phyloP scores from a whole-genome alignment of 2,797 vertebrate genomes.

The Orientallactaga sibirica region DNA sequence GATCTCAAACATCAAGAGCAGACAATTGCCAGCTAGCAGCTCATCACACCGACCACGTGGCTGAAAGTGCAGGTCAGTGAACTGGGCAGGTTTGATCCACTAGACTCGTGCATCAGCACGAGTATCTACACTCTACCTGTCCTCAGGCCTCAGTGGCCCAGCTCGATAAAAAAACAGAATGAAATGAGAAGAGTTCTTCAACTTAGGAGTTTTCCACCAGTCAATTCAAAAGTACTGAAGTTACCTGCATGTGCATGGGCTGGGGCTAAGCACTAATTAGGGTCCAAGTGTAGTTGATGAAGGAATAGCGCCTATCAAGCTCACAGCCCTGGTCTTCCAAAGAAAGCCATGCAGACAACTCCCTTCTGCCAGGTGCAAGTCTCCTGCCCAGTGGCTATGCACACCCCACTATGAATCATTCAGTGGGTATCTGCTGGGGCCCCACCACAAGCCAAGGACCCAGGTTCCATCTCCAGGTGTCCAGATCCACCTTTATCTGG shows the following conservation, averaged over 20 bases:
- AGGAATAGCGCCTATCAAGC: not conserved
- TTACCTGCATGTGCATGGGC: accelerated
- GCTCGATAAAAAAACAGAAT: not conserved
- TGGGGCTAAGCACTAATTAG: not conserved
- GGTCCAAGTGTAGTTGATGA: not conserved
- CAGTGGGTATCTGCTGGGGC: not conserved
- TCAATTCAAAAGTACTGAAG: not conserved
- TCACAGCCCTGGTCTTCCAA: not conserved
- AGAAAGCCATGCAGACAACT: not conserved
- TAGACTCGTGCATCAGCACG: not conserved
- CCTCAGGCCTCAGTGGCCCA: not conserved
- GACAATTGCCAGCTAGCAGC: not conserved
- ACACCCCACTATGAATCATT: not conserved
- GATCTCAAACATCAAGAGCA: not conserved
- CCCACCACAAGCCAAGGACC: too few species aligned
- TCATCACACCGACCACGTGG: accelerated
- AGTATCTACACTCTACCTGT: not conserved
- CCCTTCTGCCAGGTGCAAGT: not conserved
- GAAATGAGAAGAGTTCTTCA: not conserved
- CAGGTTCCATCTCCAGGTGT: not conserved
- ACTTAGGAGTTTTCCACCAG: not conserved
- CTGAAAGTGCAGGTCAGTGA: accelerated
- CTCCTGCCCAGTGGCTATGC: not conserved
- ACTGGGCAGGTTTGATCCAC: accelerated
- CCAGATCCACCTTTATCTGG: not conserved